Evolutionary conservation across 2,888 invertebrate species (phyloP), one percentile per base, ranked within the genome.

Genomic region (Tromatobia lineatoria): DNA sequence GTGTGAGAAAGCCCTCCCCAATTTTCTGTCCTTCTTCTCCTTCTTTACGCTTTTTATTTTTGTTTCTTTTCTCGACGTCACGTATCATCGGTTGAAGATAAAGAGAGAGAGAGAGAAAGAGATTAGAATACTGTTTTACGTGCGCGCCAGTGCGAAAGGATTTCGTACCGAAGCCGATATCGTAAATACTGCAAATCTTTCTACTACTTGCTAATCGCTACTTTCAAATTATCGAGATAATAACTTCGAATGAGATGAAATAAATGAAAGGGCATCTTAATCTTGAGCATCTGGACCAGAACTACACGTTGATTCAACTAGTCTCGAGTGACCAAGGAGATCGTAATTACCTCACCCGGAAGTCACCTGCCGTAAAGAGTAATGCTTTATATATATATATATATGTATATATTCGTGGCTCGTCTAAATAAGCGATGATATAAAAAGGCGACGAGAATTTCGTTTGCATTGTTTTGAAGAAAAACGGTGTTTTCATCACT

Each of bases 301-400:
- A 64, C 13, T 38, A 42, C 10, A 4, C 61, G 61, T 61, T 61
- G 13, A 8, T 15, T 59, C 29, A 15, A 57, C 57, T 20, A 57
- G 11, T 57, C 50, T 11, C 1, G 23, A 4, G 23, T 25, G n/a
- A 29, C 23, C 45, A 15, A 23, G 15, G 23, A 25, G 4, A 42
- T 54, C 52, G 52, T 13, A 47, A 73, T n/a, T 71, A 77, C 73
- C 77, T 77, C 67, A 82, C 71, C 67, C 82, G 82, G 77, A 82
- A 81, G 75, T 81, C 61, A 81, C 70, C 75, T 64, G 52, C 75
- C 38, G 47, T 69, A 52, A 69, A 70, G 38, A 52, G 34, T 45
- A 75, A 69, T 52, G n/a, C 15, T 20, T 50, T 66, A 23, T 66
- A 13, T 71, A 8, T 54, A 38, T 50, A 29, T 18, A 61, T 34